These are phyloP conservation scores for Sphinx pinastri DNA, from an alignment of 2,888 invertebrate species.

Conservation along the genomic window DNA sequence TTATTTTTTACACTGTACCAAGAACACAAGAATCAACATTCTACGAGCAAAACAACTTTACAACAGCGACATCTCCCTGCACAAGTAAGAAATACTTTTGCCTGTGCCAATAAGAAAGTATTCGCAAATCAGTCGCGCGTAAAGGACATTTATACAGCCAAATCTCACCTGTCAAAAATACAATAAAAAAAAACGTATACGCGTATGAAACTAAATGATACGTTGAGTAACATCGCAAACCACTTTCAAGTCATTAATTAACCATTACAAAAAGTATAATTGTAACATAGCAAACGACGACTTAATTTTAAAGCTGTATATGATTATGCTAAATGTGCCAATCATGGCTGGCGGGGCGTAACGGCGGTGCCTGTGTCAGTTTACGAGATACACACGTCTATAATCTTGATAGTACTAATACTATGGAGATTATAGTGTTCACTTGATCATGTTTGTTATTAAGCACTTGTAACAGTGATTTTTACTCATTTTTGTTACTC, in stretches of 20 bases:
- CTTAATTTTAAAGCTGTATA: constrained; percentile 45
- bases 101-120: background rate
- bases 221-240: constrained; percentile 19
- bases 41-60: background rate
- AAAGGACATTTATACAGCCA: background rate
- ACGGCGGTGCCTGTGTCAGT: constrained; percentile 27
- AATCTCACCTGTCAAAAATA: background rate
- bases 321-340: constrained; percentile 51
- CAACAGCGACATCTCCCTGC: background rate
- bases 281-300: constrained; percentile 34
- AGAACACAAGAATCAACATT: no score
- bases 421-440: background rate
- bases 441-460: background rate
- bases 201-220: constrained; percentile 8
- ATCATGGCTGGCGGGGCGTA: constrained; percentile 47
- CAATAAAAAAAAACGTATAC: background rate
- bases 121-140: background rate
- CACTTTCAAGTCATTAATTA: constrained; percentile 24
- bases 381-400: background rate
- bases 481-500: no score
- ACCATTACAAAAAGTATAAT: constrained; percentile 19
- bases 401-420: background rate
- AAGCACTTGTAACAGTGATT: no score
- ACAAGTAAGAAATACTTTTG: background rate
- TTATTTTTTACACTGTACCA: no score